Percentiles rank a stretch among this genome's conserved stretches.
These are phyloP conservation scores for Myrmecobius fasciatus DNA, from an alignment of 2,113 vertebrate genomes.

Conservation along the genomic window DNA sequence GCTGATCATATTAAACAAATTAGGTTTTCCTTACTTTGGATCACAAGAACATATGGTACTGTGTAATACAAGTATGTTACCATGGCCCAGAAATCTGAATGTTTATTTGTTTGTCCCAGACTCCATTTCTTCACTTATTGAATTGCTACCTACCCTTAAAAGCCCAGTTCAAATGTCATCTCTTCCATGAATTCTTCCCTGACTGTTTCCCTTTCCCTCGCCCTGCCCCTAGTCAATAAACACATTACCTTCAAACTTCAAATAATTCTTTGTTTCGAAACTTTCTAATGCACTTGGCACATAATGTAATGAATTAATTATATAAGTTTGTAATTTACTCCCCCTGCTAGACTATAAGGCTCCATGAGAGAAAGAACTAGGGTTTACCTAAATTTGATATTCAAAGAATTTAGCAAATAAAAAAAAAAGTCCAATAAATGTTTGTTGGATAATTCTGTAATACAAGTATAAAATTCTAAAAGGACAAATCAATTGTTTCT, in stretches of 20 bases:
- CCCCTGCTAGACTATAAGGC: not conserved
- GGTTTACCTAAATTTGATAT: not conserved
- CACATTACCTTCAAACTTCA: not conserved
- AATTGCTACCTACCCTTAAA: not conserved
- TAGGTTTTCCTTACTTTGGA: conserved; percentile 24
- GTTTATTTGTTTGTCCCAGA: conserved; percentile 45
- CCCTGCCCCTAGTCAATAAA: not conserved
- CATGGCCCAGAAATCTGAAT: conserved; percentile 16
- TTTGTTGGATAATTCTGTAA: not conserved
- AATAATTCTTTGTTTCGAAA: not conserved
- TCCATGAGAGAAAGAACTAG: not conserved
- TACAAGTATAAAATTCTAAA: not conserved
- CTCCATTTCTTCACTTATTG: not conserved
- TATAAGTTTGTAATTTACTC: not conserved
- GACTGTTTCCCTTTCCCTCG: no score
- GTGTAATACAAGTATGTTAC: conserved; percentile 28
- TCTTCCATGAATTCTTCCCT: not conserved
- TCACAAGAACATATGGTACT: conserved; percentile 4
- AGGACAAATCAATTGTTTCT: conserved; percentile 10
- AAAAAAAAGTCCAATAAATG: not conserved
- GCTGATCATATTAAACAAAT: conserved; percentile 41
- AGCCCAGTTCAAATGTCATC: not conserved
- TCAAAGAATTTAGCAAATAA: no score
- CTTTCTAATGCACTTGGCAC: not conserved
- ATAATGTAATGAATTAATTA: not conserved